Evolutionary conservation across 2,888 invertebrate genomes (phyloP).

Genomic region (Leucophenga montana): DNA sequence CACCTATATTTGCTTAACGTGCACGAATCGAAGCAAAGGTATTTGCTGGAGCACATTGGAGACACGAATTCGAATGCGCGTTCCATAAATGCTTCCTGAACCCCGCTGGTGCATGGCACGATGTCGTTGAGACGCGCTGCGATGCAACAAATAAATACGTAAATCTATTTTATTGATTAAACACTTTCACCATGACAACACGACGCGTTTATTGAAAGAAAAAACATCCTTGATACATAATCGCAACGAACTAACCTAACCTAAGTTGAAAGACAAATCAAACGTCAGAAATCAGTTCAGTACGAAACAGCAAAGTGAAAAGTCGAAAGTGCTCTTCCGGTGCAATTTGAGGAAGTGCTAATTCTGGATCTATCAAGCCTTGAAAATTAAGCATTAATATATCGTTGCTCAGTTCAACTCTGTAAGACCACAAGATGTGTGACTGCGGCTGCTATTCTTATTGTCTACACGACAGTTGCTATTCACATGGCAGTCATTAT

Average conservation of each 20-base stretch:
- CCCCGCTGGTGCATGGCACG: constrained; percentile 23
- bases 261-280: constrained; percentile 58
- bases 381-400: no score
- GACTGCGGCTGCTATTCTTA: constrained; percentile 61
- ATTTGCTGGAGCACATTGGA: no score
- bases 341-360: not conserved
- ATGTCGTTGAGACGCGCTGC: not conserved
- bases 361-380: not conserved
- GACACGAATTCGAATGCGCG: constrained; percentile 29
- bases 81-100: constrained; percentile 39
- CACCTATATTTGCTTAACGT: constrained; percentile 27
- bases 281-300: constrained; percentile 63
- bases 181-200: constrained; percentile 45
- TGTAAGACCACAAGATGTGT: constrained; percentile 46
- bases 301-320: constrained; percentile 50
- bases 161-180: constrained; percentile 59
- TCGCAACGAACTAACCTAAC: constrained; percentile 57
- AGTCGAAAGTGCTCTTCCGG: constrained; percentile 37
- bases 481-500: constrained; percentile 56
- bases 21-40: constrained; percentile 6
- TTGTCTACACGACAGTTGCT: constrained; percentile 57
- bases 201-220: constrained; percentile 36
- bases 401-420: no score
- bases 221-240: constrained; percentile 29
- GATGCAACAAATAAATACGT: constrained; percentile 53